Evolutionary conservation across 1,140 invertebrate species (phyloP).

Genomic region (Dryas iulia): DNA sequence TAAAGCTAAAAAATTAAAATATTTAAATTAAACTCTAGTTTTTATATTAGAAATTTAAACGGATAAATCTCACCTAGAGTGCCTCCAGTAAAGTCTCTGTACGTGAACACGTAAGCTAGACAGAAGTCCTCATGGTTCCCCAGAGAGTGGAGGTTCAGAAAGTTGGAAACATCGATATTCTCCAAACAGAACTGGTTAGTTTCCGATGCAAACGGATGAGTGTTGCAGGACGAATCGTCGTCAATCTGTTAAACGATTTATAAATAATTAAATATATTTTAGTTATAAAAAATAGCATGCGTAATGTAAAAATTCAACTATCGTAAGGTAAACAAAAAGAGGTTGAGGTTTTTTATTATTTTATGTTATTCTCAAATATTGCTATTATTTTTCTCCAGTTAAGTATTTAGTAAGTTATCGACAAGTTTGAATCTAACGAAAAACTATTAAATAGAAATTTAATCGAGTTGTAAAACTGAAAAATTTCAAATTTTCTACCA

Average conservation of each 20-base stretch:
- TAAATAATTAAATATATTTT: neutral
- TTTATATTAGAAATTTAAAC: neutral
- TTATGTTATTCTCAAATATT: too few relatives aligned
- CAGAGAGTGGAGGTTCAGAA: slow-evolving; percentile 98
- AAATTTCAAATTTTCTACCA: too few relatives aligned
- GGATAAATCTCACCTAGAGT: slow-evolving; percentile 84
- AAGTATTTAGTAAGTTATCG: too few relatives aligned
- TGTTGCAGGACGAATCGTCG: slow-evolving; percentile 90
- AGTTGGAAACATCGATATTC: slow-evolving; percentile 99
- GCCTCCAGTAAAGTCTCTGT: slow-evolving; percentile 97
- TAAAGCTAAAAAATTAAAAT: too few relatives aligned
- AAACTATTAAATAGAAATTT: too few relatives aligned
- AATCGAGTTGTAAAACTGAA: too few relatives aligned
- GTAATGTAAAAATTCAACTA: too few relatives aligned
- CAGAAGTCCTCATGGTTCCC: slow-evolving; percentile 99
- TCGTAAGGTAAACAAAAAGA: too few relatives aligned
- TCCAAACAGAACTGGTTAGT: slow-evolving; percentile 97
- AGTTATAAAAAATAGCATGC: too few relatives aligned
- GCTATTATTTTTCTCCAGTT: too few relatives aligned
- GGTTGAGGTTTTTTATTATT: too few relatives aligned
- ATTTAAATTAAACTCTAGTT: neutral
- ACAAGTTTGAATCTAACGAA: too few relatives aligned
- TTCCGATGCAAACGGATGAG: slow-evolving; percentile 83
- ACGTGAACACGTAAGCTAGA: slow-evolving; percentile 99
- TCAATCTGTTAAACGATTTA: slow-evolving; percentile 83